A percentile compares a stretch with the other conserved stretches of the same genome.
Conservation (phyloP, 2,888 invertebrate genomes). For the Microctonus hyperodae region DNA sequence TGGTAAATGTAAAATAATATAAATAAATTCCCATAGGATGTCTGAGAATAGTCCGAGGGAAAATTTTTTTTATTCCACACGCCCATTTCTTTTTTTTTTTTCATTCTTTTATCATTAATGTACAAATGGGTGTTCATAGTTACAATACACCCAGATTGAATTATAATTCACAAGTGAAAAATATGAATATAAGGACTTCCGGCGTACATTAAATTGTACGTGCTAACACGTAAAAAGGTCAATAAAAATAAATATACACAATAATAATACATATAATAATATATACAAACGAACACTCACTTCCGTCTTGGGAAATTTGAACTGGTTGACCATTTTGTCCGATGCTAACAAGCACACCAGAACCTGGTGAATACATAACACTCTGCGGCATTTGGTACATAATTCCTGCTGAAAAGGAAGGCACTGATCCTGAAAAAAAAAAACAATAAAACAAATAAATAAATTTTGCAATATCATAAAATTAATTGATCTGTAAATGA, state of each 20-base stretch:
- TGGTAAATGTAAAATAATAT: conserved; percentile 7
- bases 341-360: conserved; percentile 58
- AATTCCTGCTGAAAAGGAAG: conserved; percentile 54
- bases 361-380: conserved; percentile 59
- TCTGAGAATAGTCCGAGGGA: background rate
- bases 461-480: background rate
- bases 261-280: background rate
- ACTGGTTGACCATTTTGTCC: conserved; percentile 60
- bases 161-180: conserved; percentile 19
- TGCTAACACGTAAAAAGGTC: conserved; percentile 32
- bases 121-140: conserved; percentile 14
- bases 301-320: conserved; percentile 59
- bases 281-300: conserved; percentile 42
- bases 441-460: background rate
- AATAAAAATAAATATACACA: conserved; percentile 7
- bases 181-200: conserved; percentile 32
- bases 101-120: no score
- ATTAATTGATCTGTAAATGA: background rate
- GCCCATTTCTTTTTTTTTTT: conserved; percentile 4
- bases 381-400: conserved; percentile 61
- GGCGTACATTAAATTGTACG: conserved; percentile 25
- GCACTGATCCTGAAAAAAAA: conserved; percentile 39
- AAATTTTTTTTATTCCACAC: background rate
- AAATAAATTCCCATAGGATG: background rate
- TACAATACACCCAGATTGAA: conserved; percentile 7